phyloP scores from a whole-genome alignment of 2,888 invertebrate genomes.

The Kuschelorhynchus macadamiae region DNA sequence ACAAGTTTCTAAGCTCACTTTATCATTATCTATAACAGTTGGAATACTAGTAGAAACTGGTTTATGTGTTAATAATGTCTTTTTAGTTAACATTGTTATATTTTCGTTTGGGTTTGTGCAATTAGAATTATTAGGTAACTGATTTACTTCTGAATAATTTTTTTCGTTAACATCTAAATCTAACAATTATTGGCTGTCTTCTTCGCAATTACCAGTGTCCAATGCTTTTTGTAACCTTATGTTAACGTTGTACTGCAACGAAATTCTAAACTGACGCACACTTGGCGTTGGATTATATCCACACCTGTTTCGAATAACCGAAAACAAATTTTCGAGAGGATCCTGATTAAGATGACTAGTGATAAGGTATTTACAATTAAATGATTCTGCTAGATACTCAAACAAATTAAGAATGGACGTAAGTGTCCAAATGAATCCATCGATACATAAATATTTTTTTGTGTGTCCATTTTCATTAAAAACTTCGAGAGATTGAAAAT shows the following conservation, averaged over 20 bases:
- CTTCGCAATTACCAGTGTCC: not conserved
- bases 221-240: not conserved
- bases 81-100: not conserved
- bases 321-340: conserved; percentile 24
- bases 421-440: conserved; percentile 14
- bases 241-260: not conserved
- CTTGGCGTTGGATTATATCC: conserved; percentile 16
- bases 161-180: not conserved
- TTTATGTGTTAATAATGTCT: not conserved
- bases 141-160: too few relatives aligned
- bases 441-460: conserved; percentile 10
- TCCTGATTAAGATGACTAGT: conserved; percentile 10
- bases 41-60: not conserved
- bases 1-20: conserved; percentile 8
- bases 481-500: conserved; percentile 5
- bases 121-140: too few relatives aligned
- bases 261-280: conserved; percentile 4
- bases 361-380: conserved; percentile 6
- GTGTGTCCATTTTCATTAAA: not conserved
- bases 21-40: not conserved
- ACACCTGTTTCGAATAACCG: conserved; percentile 8
- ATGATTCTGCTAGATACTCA: not conserved
- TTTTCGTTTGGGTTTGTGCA: not conserved
- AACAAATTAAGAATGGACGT: not conserved
- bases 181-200: not conserved